These are phyloP conservation scores for Muscicapa striata DNA, from an alignment of 2,797 vertebrate species.

Conservation along the genomic window DNA sequence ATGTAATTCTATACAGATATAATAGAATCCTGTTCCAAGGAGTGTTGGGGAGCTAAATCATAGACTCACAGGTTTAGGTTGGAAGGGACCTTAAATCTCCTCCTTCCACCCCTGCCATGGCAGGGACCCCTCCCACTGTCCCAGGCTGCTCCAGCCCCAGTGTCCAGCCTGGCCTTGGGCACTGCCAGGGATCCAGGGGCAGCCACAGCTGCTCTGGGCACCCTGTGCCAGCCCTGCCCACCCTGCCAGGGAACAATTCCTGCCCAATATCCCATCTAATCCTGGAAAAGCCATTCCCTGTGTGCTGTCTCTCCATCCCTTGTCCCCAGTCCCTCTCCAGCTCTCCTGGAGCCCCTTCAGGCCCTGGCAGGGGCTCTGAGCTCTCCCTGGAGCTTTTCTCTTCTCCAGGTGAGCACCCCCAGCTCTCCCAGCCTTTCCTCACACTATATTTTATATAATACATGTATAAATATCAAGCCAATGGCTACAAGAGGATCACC, in stretches of 20 bases:
- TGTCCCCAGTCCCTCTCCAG: neutral
- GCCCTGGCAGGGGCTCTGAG: rapidly evolving
- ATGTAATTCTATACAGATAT: neutral
- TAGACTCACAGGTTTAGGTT: neutral
- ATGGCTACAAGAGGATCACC: neutral
- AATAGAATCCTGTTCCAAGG: neutral
- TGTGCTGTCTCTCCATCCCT: neutral
- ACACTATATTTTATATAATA: neutral
- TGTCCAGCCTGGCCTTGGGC: neutral
- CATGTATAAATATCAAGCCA: rapidly evolving
- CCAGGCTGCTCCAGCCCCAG: neutral
- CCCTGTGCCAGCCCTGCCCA: too few species aligned
- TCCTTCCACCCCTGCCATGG: rapidly evolving
- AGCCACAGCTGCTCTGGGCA: too few species aligned
- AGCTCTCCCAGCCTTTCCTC: neutral
- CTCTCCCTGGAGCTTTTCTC: rapidly evolving
- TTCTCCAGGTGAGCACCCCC: neutral
- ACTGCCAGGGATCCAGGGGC: too few species aligned
- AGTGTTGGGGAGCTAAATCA: neutral
- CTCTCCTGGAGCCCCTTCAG: neutral
- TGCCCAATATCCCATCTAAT: neutral
- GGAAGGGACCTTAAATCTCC: neutral
- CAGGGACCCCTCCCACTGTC: neutral
- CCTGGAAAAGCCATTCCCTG: neutral
- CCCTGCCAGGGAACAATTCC: too few species aligned